Percentiles rank a stretch among this genome's conserved stretches.
Evolutionary conservation across 2,797 vertebrate species (phyloP).

Genomic region (Hafferia zeledoni): DNA sequence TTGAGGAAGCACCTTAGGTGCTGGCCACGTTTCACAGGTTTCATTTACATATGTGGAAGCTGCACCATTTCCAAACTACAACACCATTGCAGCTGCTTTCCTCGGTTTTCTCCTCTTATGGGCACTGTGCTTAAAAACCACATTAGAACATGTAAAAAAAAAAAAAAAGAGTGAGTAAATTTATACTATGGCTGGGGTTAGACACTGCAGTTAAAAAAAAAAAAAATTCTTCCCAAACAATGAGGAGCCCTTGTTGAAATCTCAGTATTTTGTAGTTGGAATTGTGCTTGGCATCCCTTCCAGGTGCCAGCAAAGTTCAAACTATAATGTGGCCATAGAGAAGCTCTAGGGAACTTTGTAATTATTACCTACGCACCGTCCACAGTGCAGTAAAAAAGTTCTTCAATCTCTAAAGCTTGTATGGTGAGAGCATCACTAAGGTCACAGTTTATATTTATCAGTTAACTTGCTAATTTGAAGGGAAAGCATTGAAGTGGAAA

Average conservation of each 20-base stretch:
- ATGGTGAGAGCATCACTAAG: slow-evolving; percentile 11
- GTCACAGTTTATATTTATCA: slow-evolving; percentile 58
- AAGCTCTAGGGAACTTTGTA: background rate
- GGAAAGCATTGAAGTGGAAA: slow-evolving; percentile 63
- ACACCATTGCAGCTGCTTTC: background rate
- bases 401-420: background rate
- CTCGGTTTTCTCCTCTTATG: background rate
- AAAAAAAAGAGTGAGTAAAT: background rate
- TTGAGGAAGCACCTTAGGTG: slow-evolving; percentile 34
- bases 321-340: background rate
- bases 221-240: background rate
- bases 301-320: background rate
- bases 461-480: slow-evolving; percentile 65
- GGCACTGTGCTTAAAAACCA: background rate
- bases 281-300: background rate
- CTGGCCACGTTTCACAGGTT: slow-evolving; percentile 21
- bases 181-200: background rate
- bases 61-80: background rate
- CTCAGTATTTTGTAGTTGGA: background rate
- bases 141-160: background rate
- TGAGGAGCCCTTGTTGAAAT: background rate
- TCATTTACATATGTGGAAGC: background rate
- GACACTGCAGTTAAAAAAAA: background rate
- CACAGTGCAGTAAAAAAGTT: background rate
- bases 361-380: background rate